Conservation (phyloP, 2,888 invertebrate genomes). For the Synanthedon myopaeformis region DNA sequence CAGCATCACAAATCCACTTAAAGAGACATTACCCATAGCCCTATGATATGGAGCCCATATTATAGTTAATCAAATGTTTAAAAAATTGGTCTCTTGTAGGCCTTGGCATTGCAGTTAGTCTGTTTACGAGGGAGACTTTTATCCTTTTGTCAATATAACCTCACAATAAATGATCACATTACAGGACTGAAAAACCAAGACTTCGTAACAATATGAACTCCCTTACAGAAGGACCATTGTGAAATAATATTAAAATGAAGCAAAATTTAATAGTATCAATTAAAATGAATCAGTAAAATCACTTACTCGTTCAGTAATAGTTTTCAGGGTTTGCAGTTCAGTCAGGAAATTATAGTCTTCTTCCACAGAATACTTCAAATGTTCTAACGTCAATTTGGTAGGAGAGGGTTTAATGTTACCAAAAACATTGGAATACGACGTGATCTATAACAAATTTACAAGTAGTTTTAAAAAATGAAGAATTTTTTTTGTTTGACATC, state of each 20-base stretch:
- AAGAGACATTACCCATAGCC: no score
- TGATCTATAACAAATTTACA: slow-evolving; percentile 32
- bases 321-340: slow-evolving; percentile 71
- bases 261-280: neutral
- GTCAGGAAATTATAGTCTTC: slow-evolving; percentile 74
- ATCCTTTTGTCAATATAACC: no score
- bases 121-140: no score
- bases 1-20: no score
- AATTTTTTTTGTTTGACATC: neutral
- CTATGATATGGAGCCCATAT: no score
- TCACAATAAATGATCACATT: no score
- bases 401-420: slow-evolving; percentile 25
- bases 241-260: neutral
- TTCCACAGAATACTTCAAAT: slow-evolving; percentile 53
- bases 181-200: no score
- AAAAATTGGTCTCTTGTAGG: no score
- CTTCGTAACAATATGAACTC: no score
- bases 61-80: no score
- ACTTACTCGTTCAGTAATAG: slow-evolving; percentile 64
- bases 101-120: no score
- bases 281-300: neutral
- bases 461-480: neutral
- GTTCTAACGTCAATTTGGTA: slow-evolving; percentile 28
- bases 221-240: no score
- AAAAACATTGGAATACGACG: slow-evolving; percentile 41